Conservation (phyloP, 2,797 vertebrate species). For the Peromyscus melanophrys region DNA sequence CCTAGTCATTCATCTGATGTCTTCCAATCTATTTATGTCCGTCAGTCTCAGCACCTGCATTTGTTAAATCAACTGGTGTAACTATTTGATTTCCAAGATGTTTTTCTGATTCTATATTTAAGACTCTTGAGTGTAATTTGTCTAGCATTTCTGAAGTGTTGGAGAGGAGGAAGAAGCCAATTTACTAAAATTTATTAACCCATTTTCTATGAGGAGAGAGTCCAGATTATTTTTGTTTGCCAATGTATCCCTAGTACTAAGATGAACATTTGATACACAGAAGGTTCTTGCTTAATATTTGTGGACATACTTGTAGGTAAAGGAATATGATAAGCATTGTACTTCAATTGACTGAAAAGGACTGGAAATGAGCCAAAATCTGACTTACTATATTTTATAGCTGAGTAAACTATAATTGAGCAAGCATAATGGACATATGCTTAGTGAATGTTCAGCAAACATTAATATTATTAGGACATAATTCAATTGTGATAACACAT, state of each 20-base stretch:
- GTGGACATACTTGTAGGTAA: neutral
- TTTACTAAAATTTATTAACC: neutral
- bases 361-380: neutral
- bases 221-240: neutral
- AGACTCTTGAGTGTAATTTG: neutral
- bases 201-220: neutral
- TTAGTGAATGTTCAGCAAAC: slow-evolving; percentile 55
- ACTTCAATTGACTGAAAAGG: neutral
- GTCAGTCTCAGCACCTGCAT: neutral
- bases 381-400: slow-evolving; percentile 16
- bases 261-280: neutral
- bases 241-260: neutral
- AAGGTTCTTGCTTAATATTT: neutral
- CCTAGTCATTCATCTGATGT: neutral
- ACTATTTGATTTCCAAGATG: neutral
- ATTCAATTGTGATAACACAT: neutral
- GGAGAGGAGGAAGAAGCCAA: neutral
- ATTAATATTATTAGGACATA: slow-evolving; percentile 63
- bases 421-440: slow-evolving; percentile 30
- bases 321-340: neutral
- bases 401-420: neutral
- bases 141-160: neutral
- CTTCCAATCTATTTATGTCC: neutral
- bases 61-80: neutral
- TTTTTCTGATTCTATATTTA: neutral